Conservation (phyloP, 2,797 vertebrate genomes). For the Cephalopachus bancanus region DNA sequence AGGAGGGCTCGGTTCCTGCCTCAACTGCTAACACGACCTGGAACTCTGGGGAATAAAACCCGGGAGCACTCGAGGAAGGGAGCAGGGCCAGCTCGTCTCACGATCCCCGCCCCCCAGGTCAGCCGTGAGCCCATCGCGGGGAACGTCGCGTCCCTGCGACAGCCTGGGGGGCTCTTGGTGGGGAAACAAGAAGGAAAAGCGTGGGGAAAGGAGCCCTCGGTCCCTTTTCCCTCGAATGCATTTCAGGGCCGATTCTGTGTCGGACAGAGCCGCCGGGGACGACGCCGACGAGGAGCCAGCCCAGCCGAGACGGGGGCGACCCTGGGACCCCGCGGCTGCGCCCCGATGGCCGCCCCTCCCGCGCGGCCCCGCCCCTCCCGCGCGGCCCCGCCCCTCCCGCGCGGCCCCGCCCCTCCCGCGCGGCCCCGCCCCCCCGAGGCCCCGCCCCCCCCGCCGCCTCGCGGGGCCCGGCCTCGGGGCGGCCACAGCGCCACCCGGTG, state of each 20-base stretch:
- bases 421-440: no score
- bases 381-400: accelerated
- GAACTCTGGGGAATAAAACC: neutral
- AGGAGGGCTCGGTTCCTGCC: neutral
- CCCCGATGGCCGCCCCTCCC: no score
- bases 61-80: neutral
- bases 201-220: neutral
- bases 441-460: neutral
- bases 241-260: neutral
- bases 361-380: no score
- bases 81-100: neutral
- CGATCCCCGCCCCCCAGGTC: neutral
- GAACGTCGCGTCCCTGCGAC: neutral
- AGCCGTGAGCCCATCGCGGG: accelerated
- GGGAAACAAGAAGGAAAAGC: no score
- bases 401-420: no score
- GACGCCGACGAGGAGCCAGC: neutral
- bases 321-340: no score
- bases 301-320: neutral
- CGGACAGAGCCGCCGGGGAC: neutral
- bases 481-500: conserved; percentile 76
- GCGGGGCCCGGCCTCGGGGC: neutral
- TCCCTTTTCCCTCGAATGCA: neutral
- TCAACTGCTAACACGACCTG: neutral
- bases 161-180: neutral